Evolutionary conservation across 2,113 vertebrate genomes (phyloP).

Genomic region (Tragelaphus imberbis): DNA sequence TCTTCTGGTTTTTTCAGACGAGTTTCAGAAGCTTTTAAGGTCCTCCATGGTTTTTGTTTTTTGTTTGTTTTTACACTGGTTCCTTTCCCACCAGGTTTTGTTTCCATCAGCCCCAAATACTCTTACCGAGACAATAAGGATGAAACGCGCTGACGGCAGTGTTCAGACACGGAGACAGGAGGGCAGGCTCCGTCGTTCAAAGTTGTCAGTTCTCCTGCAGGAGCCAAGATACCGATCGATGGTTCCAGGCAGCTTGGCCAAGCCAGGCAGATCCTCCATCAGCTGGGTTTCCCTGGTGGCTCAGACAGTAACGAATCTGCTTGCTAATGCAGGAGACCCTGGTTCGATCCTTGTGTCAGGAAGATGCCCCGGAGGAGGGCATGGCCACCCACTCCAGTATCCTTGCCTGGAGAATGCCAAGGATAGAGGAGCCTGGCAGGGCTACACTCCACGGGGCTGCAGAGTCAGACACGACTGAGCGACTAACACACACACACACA

Average conservation of each 20-base stretch:
- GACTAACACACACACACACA: not conserved
- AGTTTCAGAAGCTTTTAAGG: not conserved
- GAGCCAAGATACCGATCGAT: slow-evolving; percentile 56
- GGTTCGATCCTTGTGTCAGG: fast-evolving
- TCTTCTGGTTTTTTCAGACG: not conserved
- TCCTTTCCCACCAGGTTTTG: not conserved
- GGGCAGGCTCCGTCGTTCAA: slow-evolving; percentile 19
- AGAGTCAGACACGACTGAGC: not conserved
- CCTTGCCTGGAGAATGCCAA: not conserved
- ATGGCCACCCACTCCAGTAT: not conserved
- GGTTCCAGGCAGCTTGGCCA: slow-evolving; percentile 63
- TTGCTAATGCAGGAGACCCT: fast-evolving
- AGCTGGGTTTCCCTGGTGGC: not conserved
- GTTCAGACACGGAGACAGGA: not conserved
- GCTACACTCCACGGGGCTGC: fast-evolving
- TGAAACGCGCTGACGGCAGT: fast-evolving
- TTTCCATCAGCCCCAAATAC: not conserved
- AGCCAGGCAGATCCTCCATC: slow-evolving; percentile 12
- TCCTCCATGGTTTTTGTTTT: not conserved
- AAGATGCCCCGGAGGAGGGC: not conserved
- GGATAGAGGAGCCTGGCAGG: not conserved
- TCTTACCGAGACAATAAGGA: not conserved
- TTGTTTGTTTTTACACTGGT: not conserved
- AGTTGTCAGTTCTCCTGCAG: slow-evolving; percentile 57
- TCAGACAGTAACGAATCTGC: not conserved